Conservation (phyloP, 1,140 invertebrate species). For the Sesamia nonagrioides region DNA sequence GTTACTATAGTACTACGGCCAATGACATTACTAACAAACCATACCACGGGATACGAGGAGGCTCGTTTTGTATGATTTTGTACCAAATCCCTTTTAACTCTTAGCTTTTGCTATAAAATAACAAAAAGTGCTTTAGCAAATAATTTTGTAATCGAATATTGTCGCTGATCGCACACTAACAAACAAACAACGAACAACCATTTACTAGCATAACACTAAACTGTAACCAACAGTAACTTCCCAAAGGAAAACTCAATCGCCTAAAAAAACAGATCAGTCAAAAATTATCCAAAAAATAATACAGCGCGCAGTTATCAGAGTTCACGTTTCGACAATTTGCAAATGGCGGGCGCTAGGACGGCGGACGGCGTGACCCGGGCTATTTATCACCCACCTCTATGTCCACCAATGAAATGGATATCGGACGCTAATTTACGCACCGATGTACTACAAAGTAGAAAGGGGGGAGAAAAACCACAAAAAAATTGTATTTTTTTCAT, state of each 20-base stretch:
- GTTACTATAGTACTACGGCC: no score
- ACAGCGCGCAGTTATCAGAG: not conserved
- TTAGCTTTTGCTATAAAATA: no score
- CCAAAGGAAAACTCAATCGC: not conserved
- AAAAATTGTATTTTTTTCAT: no score
- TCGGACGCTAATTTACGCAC: conserved; percentile 48
- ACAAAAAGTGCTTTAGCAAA: no score
- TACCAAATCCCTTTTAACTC: no score
- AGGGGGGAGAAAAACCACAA: not conserved
- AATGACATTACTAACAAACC: no score
- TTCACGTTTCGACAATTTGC: conserved; percentile 54
- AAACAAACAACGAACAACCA: no score
- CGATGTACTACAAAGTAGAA: conserved; percentile 2
- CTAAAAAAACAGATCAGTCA: not conserved
- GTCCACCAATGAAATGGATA: conserved; percentile 45
- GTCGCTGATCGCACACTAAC: no score
- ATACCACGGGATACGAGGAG: no score
- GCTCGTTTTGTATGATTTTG: no score
- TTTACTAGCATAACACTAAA: not conserved
- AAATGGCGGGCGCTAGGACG: conserved; percentile 44
- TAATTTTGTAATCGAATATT: no score
- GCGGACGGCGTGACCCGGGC: conserved; percentile 11
- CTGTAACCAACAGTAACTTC: not conserved
- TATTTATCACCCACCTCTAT: conserved; percentile 47
- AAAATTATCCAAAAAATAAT: not conserved